Evolutionary conservation across 2,888 invertebrate genomes (phyloP), one percentile per base, ranked within the genome.

Genomic region (Clepsis dumicolana): DNA sequence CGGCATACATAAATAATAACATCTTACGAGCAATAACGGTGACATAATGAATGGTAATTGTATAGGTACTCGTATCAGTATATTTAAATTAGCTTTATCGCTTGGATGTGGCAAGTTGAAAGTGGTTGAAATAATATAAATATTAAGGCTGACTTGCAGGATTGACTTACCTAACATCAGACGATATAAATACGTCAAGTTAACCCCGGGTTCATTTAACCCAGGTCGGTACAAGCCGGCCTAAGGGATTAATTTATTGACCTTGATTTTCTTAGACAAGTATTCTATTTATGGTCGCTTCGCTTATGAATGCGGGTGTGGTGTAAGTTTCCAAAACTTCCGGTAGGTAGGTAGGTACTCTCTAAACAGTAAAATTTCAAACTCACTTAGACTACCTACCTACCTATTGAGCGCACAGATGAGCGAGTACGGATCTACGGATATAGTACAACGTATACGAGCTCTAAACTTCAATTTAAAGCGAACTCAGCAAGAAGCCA

Each of bases 401-500:
- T n/a, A 38, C n/a, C 1, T 38, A 32, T 35, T 35, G 1, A 56
- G 24, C 14, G 25, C 12, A 41, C 2, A 44, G 27, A 16, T 38
- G 24, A 24, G 38, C 12, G 10, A 4, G 10, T 21, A 54, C 18
- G 29, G n/a, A 41, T n/a, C 38, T 35, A 12, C 32, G 2, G 12
- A 41, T n/a, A 16, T 41, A 38, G 57, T 59, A 16, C 73, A 75
- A 78, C 75, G 78, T 77, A 71, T 70, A 75, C 77, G 74, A 76
- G 76, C 78, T 82, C 75, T 73, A 81, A 86, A 85, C 81, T 87
- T 82, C 77, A 81, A 83, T 84, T 82, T 81, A 77, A 77, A 70
- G 75, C 76, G 79, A 86, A 84, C 79, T 81, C 79, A 70, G 76
- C 82, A 84, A 86, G 84, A 82, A 86, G 82, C 81, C 83, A 77